Percentiles rank a stretch among this genome's conserved stretches.
Evolutionary conservation across 2,888 invertebrate genomes (phyloP).

Genomic region (Eilema sororculum): DNA sequence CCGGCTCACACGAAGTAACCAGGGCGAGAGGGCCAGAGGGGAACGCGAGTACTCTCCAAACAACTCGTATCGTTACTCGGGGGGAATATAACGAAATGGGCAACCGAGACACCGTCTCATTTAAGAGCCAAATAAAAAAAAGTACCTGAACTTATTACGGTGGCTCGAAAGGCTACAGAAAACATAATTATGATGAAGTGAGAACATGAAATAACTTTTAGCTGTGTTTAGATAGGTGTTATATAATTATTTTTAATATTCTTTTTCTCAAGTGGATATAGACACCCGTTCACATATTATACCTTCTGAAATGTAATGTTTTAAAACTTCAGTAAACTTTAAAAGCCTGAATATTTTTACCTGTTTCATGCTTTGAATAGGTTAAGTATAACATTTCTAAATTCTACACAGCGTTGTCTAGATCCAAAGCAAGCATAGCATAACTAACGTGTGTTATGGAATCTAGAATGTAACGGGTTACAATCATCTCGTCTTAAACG

Average conservation of each 20-base stretch:
- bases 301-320: no score
- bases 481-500: no score
- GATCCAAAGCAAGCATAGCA: no score
- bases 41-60: constrained; percentile 66
- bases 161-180: constrained; percentile 53
- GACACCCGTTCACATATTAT: not conserved
- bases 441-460: no score
- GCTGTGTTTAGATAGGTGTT: not conserved
- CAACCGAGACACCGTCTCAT: constrained; percentile 70
- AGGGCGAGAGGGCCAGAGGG: constrained; percentile 57
- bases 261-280: not conserved
- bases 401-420: no score
- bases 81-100: constrained; percentile 76
- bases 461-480: no score
- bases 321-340: no score
- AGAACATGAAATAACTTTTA: constrained; percentile 44
- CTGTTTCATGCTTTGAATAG: no score
- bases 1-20: constrained; percentile 67
- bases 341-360: no score
- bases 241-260: no score
- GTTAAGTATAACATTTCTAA: no score
- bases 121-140: constrained; percentile 69
- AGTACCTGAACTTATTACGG: constrained; percentile 64
- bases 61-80: constrained; percentile 66
- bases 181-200: constrained; percentile 63